Evolutionary conservation across 2,797 vertebrate genomes (phyloP).

Genomic region (Chiroxiphia lanceolata): DNA sequence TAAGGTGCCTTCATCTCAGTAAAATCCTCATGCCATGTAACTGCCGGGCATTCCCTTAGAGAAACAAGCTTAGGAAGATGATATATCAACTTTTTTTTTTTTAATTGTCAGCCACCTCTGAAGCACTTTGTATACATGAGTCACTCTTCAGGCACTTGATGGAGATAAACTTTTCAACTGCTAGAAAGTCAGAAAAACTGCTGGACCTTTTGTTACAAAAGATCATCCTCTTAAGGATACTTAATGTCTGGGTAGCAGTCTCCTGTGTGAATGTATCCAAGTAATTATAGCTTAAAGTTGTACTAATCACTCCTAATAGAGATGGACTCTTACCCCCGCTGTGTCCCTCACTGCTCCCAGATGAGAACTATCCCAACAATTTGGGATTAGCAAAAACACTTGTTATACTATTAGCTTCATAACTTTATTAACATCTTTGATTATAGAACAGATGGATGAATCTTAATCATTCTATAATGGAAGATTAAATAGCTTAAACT

Average conservation of each 20-base stretch:
- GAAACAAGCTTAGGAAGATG: background rate
- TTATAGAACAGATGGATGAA: slow-evolving; percentile 80
- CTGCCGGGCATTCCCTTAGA: background rate
- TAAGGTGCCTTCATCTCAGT: background rate
- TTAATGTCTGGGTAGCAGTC: slow-evolving; percentile 44
- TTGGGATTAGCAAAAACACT: slow-evolving; percentile 63
- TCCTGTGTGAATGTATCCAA: slow-evolving; percentile 50
- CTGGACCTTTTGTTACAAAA: slow-evolving; percentile 40
- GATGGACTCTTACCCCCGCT: slow-evolving; percentile 64
- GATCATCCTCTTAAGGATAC: slow-evolving; percentile 65
- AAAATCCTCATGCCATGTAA: background rate
- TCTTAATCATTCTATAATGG: slow-evolving; percentile 77
- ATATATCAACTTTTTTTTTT: background rate
- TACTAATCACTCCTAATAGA: slow-evolving; percentile 66
- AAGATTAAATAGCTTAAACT: slow-evolving; percentile 81
- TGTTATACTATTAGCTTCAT: slow-evolving; percentile 66
- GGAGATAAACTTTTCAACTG: slow-evolving; percentile 42
- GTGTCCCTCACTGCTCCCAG: slow-evolving; percentile 52
- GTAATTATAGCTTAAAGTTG: slow-evolving; percentile 67
- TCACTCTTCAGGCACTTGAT: background rate
- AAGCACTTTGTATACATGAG: background rate
- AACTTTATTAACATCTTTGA: slow-evolving; percentile 73
- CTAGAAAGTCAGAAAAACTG: slow-evolving; percentile 50
- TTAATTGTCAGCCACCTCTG: background rate
- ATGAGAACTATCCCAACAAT: slow-evolving; percentile 61